A percentile compares a stretch with the other conserved stretches of the same genome.
Evolutionary conservation across 2,113 vertebrate species (phyloP).

Genomic region (Crotophaga sulcirostris): DNA sequence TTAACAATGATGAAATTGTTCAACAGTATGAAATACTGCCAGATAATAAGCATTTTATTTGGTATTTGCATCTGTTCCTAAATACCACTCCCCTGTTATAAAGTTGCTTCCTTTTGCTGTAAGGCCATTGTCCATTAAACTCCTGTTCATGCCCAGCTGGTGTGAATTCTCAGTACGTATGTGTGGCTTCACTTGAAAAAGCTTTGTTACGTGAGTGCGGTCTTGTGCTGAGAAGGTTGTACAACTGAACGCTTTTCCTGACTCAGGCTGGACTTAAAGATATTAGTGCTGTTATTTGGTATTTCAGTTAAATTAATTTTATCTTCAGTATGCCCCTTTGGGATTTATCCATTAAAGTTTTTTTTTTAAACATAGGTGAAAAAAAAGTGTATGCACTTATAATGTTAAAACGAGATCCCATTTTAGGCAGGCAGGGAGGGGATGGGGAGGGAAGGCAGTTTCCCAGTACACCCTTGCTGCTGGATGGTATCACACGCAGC

Average conservation of each 20-base stretch:
- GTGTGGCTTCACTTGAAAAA: background rate
- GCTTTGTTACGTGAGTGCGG: background rate
- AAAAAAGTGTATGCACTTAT: too few relatives aligned
- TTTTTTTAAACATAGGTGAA: background rate
- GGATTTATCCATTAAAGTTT: background rate
- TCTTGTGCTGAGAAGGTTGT: background rate
- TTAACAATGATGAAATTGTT: background rate
- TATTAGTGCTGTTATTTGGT: background rate
- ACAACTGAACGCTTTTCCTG: background rate
- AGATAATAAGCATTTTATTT: background rate
- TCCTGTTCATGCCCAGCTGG: background rate
- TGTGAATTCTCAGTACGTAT: fast-evolving
- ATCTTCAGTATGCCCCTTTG: background rate
- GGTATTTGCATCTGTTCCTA: background rate
- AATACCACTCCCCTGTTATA: background rate
- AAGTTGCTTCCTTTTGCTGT: background rate
- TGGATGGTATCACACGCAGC: background rate
- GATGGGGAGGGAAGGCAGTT: too few relatives aligned
- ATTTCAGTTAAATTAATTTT: background rate
- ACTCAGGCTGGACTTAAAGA: background rate
- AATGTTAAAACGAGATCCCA: background rate
- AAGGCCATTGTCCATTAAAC: background rate
- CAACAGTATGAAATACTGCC: background rate
- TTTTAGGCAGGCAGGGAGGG: background rate
- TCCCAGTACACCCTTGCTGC: background rate